Conservation (phyloP, 2,113 vertebrate species). For the Sebastes schlegelii region DNA sequence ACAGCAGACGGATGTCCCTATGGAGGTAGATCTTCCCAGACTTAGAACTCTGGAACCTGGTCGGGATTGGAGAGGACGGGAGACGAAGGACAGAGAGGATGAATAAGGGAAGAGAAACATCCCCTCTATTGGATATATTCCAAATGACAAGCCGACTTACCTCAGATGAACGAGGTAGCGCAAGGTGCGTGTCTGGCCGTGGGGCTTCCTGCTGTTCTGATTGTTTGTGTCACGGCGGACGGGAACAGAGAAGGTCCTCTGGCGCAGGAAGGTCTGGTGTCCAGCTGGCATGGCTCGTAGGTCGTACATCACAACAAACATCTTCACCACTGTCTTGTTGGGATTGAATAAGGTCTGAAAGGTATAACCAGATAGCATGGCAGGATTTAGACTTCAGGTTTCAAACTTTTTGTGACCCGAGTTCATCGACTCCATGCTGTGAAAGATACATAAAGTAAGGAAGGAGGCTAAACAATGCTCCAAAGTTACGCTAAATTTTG, state of each 20-base stretch:
- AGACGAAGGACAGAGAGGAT: not conserved
- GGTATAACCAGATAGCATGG: constrained; percentile 2
- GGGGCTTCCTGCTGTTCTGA: constrained; percentile 88
- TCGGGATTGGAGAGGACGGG: not conserved
- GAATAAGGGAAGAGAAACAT: not conserved
- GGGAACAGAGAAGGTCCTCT: constrained; percentile 98
- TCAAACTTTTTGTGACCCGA: not conserved
- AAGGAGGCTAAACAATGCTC: no score
- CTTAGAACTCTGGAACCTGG: constrained; percentile 99
- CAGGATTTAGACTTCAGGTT: constrained; percentile 8
- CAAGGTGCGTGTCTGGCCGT: constrained; percentile 90
- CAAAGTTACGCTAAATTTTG: no score
- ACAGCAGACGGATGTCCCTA: constrained; percentile 96
- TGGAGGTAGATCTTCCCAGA: constrained; percentile 99
- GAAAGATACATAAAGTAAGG: not conserved
- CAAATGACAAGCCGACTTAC: constrained; percentile 72
- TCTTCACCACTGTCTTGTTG: constrained; percentile 99
- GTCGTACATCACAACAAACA: constrained; percentile 99
- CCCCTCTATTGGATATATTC: no score
- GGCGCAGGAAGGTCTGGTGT: constrained; percentile 99
- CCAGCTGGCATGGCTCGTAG: constrained; percentile 96
- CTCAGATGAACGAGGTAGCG: constrained; percentile 99
- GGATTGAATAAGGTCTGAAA: constrained; percentile 99
- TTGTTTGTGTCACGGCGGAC: constrained; percentile 91
- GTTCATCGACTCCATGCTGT: not conserved